These are phyloP conservation scores for Pherbina coryleti DNA, from an alignment of 2,888 invertebrate genomes.

Conservation along the genomic window DNA sequence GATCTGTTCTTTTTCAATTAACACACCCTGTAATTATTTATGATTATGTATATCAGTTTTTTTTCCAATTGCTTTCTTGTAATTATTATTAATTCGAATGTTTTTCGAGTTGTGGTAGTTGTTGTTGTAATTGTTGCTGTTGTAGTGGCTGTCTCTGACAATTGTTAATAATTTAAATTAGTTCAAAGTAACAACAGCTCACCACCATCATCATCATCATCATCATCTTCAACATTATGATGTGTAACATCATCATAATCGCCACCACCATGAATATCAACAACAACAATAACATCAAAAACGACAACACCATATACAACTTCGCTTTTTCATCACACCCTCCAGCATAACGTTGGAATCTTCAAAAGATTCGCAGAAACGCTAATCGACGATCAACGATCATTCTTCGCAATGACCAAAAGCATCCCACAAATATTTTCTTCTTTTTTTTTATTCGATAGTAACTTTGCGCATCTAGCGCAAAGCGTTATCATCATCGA, in stretches of 20 bases:
- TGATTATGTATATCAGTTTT: conserved; percentile 46
- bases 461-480: not conserved
- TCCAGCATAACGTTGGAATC: not conserved
- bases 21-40: conserved; percentile 63
- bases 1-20: conserved; percentile 59
- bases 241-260: conserved; percentile 1
- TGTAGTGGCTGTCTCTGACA: conserved; percentile 45
- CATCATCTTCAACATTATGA: not conserved
- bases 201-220: not conserved
- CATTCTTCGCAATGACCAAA: not conserved
- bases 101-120: too few species aligned
- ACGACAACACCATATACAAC: not conserved
- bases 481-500: not conserved
- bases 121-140: conserved; percentile 5
- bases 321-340: not conserved
- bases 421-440: not conserved
- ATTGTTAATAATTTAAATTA: conserved; percentile 62
- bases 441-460: not conserved
- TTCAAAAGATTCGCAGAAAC: conserved; percentile 25
- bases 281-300: too few species aligned
- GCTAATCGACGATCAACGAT: conserved; percentile 22
- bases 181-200: conserved; percentile 47
- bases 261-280: not conserved
- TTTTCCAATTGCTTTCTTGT: conserved; percentile 17
- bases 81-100: conserved; percentile 26